Conservation (phyloP, 2,888 invertebrate species). For the Cremastinae sp. region DNA sequence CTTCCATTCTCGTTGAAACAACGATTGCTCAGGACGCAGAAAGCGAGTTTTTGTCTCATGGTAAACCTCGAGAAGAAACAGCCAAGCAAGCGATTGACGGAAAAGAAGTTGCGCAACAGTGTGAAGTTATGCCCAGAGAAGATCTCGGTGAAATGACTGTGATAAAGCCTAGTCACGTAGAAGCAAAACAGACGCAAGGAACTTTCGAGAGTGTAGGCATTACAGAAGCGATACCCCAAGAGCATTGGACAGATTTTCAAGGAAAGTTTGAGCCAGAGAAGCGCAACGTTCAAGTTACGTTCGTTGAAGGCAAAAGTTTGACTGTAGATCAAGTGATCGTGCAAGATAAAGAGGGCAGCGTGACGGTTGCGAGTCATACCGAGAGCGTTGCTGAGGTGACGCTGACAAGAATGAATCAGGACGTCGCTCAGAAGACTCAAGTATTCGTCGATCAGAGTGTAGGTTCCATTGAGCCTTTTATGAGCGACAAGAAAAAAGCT, state of each 20-base stretch:
- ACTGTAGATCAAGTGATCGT: constrained; percentile 75
- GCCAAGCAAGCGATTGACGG: constrained; percentile 77
- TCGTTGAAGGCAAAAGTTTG: constrained; percentile 75
- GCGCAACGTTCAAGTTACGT: constrained; percentile 72
- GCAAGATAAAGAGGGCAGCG: constrained; percentile 76
- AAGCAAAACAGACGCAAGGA: constrained; percentile 80
- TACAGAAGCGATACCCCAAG: constrained; percentile 75
- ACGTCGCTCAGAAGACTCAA: constrained; percentile 76
- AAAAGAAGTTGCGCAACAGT: constrained; percentile 79
- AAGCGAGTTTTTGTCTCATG: constrained; percentile 60
- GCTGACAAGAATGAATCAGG: constrained; percentile 70
- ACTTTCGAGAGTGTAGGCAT: constrained; percentile 80
- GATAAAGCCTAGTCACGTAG: constrained; percentile 75
- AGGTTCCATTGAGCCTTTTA: constrained; percentile 67
- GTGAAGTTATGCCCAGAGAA: constrained; percentile 69
- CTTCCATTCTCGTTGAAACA: constrained; percentile 69
- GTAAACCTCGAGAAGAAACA: constrained; percentile 67
- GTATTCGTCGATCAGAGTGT: constrained; percentile 74
- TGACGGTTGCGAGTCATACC: constrained; percentile 64
- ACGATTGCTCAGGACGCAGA: constrained; percentile 69
- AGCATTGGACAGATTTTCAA: constrained; percentile 64
- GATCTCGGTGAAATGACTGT: constrained; percentile 69
- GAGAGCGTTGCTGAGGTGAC: constrained; percentile 67
- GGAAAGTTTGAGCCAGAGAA: constrained; percentile 70
- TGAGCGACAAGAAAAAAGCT: constrained; percentile 69